Conservation (phyloP, 1,140 invertebrate genomes). For the Wasmannia auropunctata region DNA sequence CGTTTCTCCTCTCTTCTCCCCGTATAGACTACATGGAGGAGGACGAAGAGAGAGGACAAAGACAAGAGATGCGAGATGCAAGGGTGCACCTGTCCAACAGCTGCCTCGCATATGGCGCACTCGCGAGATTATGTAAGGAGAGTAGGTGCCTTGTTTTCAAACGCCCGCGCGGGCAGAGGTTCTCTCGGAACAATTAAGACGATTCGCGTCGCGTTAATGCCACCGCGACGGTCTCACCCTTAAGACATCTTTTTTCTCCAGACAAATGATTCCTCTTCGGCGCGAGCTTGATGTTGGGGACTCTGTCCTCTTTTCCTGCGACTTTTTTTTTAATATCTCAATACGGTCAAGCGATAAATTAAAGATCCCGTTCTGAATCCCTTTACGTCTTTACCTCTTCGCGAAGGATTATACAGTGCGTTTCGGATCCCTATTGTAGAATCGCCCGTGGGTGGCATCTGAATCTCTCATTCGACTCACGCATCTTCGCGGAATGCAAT, state of each 20-base stretch:
- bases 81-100: slow-evolving; percentile 73
- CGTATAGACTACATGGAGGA: slow-evolving; percentile 5
- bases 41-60: slow-evolving; percentile 50
- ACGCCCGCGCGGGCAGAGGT: neutral
- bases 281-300: too few relatives aligned
- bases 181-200: slow-evolving; percentile 17
- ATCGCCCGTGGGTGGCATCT: slow-evolving; percentile 29
- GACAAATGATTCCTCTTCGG: neutral
- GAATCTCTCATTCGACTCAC: slow-evolving; percentile 60
- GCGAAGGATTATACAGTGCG: neutral
- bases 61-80: slow-evolving; percentile 53
- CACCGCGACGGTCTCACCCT: neutral
- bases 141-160: slow-evolving; percentile 64
- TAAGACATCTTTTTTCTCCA: neutral
- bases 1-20: neutral
- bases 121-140: slow-evolving; percentile 70
- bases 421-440: neutral
- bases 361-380: neutral
- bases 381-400: neutral
- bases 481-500: slow-evolving; percentile 67
- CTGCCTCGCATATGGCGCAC: slow-evolving; percentile 71
- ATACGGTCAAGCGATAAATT: neutral
- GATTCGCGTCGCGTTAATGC: neutral
- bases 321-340: neutral
- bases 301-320: too few relatives aligned